These are phyloP conservation scores for Lymantria monacha DNA, from an alignment of 2,888 invertebrate species.

Conservation along the genomic window DNA sequence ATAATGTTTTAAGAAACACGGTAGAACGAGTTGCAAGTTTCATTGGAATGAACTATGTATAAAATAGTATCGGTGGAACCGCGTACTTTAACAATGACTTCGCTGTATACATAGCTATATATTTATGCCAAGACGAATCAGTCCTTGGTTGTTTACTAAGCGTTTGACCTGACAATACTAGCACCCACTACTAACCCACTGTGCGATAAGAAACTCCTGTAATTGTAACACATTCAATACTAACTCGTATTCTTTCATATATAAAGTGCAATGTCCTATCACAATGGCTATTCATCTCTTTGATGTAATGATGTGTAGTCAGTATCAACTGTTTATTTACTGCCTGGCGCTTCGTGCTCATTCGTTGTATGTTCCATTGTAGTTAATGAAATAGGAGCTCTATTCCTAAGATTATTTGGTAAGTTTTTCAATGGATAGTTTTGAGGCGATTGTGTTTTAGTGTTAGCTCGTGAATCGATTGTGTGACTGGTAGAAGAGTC, in stretches of 20 bases:
- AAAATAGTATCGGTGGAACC: too few species aligned
- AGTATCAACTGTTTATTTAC: conserved; percentile 80
- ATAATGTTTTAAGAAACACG: too few species aligned
- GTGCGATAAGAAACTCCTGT: conserved; percentile 54
- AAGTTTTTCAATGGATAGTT: conserved; percentile 23
- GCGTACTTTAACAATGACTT: too few species aligned
- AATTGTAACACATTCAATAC: conserved; percentile 39
- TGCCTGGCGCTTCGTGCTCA: conserved; percentile 43
- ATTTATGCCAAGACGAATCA: conserved; percentile 65
- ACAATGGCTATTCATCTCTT: conserved; percentile 64
- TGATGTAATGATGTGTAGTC: conserved; percentile 76
- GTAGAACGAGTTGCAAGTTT: too few species aligned
- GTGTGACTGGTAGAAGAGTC: conserved; percentile 71
- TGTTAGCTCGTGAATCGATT: conserved; percentile 37
- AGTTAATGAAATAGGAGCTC: conserved; percentile 33
- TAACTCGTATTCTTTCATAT: conserved; percentile 46
- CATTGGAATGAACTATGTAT: too few species aligned
- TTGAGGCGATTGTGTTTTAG: conserved; percentile 30
- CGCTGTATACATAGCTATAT: too few species aligned
- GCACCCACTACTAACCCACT: conserved; percentile 78
- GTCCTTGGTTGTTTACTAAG: conserved; percentile 65
- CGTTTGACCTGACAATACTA: conserved; percentile 71
- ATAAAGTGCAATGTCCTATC: conserved; percentile 61
- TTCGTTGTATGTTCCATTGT: conserved; percentile 41
- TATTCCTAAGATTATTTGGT: conserved; percentile 30